Conservation (phyloP, 2,888 invertebrate genomes). For the Oxycera nigricornis region DNA sequence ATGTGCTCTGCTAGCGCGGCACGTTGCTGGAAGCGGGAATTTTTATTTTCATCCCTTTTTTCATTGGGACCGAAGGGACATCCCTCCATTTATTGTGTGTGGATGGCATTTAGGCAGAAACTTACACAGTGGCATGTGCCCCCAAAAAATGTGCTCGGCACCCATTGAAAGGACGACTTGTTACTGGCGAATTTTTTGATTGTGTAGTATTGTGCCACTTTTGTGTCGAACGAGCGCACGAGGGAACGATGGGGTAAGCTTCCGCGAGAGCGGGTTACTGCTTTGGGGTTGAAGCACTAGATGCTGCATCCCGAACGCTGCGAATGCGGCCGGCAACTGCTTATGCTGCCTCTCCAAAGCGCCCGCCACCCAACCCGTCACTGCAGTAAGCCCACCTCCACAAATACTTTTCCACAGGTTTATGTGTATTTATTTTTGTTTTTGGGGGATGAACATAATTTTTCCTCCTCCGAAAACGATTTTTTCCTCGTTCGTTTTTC, state of each 20-base stretch:
- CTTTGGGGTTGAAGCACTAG: background rate
- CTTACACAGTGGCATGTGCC: slow-evolving; percentile 32
- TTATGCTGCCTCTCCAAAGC: background rate
- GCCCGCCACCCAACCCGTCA: slow-evolving; percentile 12
- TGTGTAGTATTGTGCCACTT: slow-evolving; percentile 31
- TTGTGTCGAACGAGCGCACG: slow-evolving; percentile 30
- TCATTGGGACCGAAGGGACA: slow-evolving; percentile 22
- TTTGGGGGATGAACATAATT: slow-evolving; percentile 39
- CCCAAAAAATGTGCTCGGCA: slow-evolving; percentile 38
- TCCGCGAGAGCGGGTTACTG: slow-evolving; percentile 24
- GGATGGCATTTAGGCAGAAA: slow-evolving; percentile 20
- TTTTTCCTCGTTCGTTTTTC: slow-evolving; percentile 32
- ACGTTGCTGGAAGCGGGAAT: slow-evolving; percentile 15
- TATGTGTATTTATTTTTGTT: slow-evolving; percentile 36
- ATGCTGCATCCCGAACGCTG: slow-evolving; percentile 7
- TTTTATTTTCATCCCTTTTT: slow-evolving; percentile 41
- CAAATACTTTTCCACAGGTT: slow-evolving; percentile 35
- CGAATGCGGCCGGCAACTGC: slow-evolving; percentile 17
- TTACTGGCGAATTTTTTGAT: slow-evolving; percentile 40
- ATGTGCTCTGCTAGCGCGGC: slow-evolving; percentile 7
- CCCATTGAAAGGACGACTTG: slow-evolving; percentile 32
- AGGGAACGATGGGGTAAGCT: slow-evolving; percentile 34
- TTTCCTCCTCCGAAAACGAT: slow-evolving; percentile 32
- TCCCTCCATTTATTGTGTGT: slow-evolving; percentile 31
- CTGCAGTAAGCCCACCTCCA: slow-evolving; percentile 28